These are phyloP conservation scores for Hafferia zeledoni DNA, from an alignment of 2,797 vertebrate genomes.

Conservation along the genomic window DNA sequence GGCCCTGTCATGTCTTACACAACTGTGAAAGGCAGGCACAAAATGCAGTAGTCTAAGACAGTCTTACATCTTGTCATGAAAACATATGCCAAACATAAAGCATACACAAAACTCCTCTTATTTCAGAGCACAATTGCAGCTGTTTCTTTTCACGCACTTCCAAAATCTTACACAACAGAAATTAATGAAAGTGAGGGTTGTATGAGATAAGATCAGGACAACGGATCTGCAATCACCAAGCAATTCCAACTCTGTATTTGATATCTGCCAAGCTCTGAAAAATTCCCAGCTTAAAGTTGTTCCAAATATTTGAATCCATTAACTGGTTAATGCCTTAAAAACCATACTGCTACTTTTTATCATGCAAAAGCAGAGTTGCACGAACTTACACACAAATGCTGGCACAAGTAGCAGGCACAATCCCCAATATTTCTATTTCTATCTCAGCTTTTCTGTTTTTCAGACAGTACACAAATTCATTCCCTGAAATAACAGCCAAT, in stretches of 20 bases:
- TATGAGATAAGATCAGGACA: background rate
- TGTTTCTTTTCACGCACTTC: background rate
- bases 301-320: background rate
- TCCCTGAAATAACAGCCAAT: background rate
- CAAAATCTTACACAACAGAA: background rate
- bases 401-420: background rate
- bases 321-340: background rate
- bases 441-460: background rate
- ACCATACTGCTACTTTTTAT: background rate
- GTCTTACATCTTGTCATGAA: background rate
- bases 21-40: rapidly evolving
- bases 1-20: rapidly evolving
- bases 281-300: background rate
- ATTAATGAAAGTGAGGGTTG: background rate
- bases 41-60: background rate
- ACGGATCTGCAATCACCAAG: background rate
- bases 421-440: background rate
- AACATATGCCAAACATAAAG: rapidly evolving
- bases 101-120: background rate
- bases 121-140: background rate
- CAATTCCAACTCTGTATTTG: background rate
- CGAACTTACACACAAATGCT: background rate
- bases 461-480: background rate
- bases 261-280: background rate
- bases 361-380: background rate